These are phyloP conservation scores for Cactoblastis cactorum DNA, from an alignment of 2,888 invertebrate genomes.

Conservation along the genomic window DNA sequence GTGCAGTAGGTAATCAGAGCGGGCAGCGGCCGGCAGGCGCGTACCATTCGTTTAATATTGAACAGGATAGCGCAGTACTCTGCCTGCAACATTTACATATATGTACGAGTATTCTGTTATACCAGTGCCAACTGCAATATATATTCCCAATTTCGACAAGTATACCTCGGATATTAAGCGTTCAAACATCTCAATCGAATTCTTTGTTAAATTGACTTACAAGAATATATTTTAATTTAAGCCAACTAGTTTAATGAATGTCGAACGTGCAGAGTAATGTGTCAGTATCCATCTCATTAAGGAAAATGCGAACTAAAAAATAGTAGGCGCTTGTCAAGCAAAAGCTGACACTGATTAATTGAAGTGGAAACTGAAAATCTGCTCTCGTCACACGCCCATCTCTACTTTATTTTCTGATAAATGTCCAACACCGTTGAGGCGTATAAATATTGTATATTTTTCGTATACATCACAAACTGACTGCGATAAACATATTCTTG, in stretches of 20 bases:
- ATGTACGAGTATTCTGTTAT: constrained; percentile 11
- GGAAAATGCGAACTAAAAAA: constrained; percentile 30
- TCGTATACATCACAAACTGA: neutral
- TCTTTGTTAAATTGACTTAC: too few relatives aligned
- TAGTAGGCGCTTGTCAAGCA: constrained; percentile 30
- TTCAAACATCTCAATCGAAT: neutral
- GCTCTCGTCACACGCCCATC: constrained; percentile 23
- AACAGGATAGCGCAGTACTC: constrained; percentile 46
- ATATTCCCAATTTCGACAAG: constrained; percentile 25
- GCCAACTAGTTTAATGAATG: neutral
- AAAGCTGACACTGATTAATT: constrained; percentile 39
- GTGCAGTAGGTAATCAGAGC: constrained; percentile 45
- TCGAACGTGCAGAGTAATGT: constrained; percentile 18
- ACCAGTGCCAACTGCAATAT: constrained; percentile 33
- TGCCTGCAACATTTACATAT: constrained; percentile 29
- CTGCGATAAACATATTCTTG: neutral
- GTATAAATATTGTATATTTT: neutral
- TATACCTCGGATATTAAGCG: constrained; percentile 21
- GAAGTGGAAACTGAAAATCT: constrained; percentile 35
- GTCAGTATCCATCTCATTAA: constrained; percentile 30
- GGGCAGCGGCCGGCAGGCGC: constrained; percentile 39
- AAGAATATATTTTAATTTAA: neutral
- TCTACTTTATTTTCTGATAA: constrained; percentile 18
- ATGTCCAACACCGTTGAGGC: neutral
- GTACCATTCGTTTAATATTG: constrained; percentile 60